Percentiles rank a stretch among this genome's conserved stretches.
phyloP scores from a whole-genome alignment of 2,113 vertebrate genomes.

The Cyprinodon brontotheroides region DNA sequence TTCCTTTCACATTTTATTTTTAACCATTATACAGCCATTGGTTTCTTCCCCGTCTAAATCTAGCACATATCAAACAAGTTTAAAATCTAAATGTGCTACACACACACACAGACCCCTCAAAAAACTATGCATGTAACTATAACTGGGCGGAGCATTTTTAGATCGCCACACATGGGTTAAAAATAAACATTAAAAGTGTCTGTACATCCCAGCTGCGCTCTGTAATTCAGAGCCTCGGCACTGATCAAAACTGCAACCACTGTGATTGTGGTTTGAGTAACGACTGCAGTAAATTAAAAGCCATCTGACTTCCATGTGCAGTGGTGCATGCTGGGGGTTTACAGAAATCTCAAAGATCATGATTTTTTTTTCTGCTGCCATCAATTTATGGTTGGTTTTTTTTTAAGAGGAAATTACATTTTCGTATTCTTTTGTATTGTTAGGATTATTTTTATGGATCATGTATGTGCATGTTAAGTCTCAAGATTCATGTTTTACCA shows the following conservation, averaged over 20 bases:
- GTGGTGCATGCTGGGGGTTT: conserved; percentile 1
- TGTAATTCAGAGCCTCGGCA: conserved; percentile 55
- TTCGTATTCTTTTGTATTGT: too few species aligned
- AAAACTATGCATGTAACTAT: not conserved
- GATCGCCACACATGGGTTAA: conserved; percentile 34
- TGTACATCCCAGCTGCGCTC: conserved; percentile 17
- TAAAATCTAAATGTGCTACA: conserved; percentile 30
- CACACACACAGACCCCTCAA: conserved; percentile 5
- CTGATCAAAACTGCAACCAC: conserved; percentile 40
- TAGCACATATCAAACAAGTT: conserved; percentile 28
- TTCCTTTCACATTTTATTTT: conserved; percentile 41
- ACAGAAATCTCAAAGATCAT: not conserved
- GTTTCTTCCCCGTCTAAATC: conserved; percentile 15
- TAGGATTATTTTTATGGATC: too few species aligned
- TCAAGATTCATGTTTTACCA: too few species aligned
- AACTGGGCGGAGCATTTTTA: conserved; percentile 12
- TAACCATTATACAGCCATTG: conserved; percentile 33
- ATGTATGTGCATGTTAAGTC: too few species aligned
- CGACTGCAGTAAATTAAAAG: conserved; percentile 19
- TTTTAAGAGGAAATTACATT: too few species aligned
- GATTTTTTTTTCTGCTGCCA: not conserved
- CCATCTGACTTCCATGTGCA: not conserved
- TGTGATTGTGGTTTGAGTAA: conserved; percentile 2
- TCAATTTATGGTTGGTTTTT: too few species aligned
- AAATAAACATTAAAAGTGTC: conserved; percentile 60